Evolutionary conservation across 2,888 invertebrate species (phyloP).

Genomic region (Tenthredo scrophulariae): DNA sequence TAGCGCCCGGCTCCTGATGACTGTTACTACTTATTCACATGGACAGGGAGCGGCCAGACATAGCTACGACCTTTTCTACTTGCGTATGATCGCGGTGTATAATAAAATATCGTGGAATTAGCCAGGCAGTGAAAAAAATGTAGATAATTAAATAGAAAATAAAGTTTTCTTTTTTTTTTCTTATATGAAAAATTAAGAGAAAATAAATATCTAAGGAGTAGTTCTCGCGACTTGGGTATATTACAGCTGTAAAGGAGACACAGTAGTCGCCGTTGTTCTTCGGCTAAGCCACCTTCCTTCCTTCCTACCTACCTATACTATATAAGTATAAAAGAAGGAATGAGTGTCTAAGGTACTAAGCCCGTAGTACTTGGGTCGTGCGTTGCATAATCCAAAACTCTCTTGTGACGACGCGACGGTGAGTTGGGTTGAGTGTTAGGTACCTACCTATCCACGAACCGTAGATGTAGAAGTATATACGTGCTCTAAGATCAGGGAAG

Average conservation of each 20-base stretch:
- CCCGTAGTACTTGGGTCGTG: slow-evolving; percentile 55
- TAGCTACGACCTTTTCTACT: not conserved
- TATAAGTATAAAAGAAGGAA: slow-evolving; percentile 14
- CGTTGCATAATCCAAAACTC: slow-evolving; percentile 51
- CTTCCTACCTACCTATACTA: not conserved
- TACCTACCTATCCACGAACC: not conserved
- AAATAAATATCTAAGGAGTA: no score
- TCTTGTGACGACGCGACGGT: slow-evolving; percentile 37
- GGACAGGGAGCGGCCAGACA: not conserved
- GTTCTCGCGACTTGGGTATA: not conserved
- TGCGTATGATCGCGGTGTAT: not conserved
- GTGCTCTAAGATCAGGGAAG: slow-evolving; percentile 17
- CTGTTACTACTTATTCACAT: not conserved
- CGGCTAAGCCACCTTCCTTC: no score
- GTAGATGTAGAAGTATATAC: slow-evolving; percentile 26
- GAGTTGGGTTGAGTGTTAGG: slow-evolving; percentile 47
- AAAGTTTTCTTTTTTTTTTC: not conserved
- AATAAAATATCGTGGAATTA: no score
- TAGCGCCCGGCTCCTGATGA: not conserved
- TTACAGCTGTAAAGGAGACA: not conserved
- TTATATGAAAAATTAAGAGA: no score
- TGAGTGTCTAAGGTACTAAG: slow-evolving; percentile 20
- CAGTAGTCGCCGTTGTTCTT: not conserved
- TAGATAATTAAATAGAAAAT: not conserved
- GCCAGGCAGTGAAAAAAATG: no score